These are phyloP conservation scores for Melanchra persicariae DNA, from an alignment of 2,888 invertebrate species.

Conservation along the genomic window DNA sequence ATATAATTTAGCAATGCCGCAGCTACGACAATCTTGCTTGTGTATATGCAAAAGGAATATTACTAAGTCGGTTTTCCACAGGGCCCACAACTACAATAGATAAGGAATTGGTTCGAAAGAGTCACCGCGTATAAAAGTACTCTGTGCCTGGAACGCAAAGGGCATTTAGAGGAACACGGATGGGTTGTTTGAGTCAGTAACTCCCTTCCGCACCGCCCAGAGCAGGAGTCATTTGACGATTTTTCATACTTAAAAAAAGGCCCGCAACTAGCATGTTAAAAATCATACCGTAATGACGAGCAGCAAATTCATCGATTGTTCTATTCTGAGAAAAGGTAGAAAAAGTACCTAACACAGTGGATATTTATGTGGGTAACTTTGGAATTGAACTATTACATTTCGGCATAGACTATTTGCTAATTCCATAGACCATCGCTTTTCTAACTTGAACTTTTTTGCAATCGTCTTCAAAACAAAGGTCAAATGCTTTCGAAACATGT, in stretches of 20 bases:
- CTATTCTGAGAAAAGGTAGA: conserved; percentile 27
- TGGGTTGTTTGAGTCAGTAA: too few species aligned
- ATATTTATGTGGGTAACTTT: conserved; percentile 9
- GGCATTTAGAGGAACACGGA: too few species aligned
- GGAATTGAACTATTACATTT: conserved; percentile 27
- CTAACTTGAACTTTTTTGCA: neutral
- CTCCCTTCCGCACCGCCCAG: too few species aligned
- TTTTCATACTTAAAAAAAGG: too few species aligned
- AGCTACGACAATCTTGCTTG: neutral
- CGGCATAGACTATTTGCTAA: conserved; percentile 12
- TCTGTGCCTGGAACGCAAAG: too few species aligned
- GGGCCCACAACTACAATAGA: too few species aligned
- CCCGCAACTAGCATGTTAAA: too few species aligned
- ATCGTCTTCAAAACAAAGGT: neutral
- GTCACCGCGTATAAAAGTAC: too few species aligned
- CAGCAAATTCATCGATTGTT: neutral
- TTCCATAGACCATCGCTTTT: conserved; percentile 29
- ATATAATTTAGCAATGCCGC: conserved; percentile 21
- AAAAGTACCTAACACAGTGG: conserved; percentile 19
- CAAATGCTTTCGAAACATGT: neutral
- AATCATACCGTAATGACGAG: too few species aligned
- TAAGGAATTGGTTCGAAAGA: too few species aligned
- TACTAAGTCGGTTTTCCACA: neutral
- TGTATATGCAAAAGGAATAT: neutral
- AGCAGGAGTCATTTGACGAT: too few species aligned